Evolutionary conservation across 2,888 invertebrate genomes (phyloP).

Genomic region (Drosophila pegasa): DNA sequence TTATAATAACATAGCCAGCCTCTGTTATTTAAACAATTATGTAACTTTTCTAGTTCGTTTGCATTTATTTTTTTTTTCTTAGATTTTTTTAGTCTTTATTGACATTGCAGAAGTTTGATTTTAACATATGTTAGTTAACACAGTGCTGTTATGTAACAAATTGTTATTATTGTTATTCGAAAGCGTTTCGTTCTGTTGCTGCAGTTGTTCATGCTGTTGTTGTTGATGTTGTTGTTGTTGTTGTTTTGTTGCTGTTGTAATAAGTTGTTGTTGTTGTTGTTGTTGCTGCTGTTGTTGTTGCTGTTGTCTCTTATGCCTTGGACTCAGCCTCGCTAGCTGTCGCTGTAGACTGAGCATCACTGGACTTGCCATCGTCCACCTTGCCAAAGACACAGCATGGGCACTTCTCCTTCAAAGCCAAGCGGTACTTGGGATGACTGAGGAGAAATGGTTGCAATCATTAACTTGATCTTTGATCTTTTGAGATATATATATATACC

Average conservation of each 20-base stretch:
- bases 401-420: conserved; percentile 87
- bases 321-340: conserved; percentile 83
- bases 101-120: conserved; percentile 78
- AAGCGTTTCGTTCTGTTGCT: conserved; percentile 82
- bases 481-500: conserved; percentile 85
- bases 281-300: conserved; percentile 49
- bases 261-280: conserved; percentile 41
- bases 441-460: too few relatives aligned
- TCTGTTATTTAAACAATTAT: conserved; percentile 19
- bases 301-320: conserved; percentile 78
- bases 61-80: conserved; percentile 72
- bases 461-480: too few relatives aligned
- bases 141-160: conserved; percentile 67
- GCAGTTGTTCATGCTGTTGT: conserved; percentile 79
- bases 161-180: conserved; percentile 72
- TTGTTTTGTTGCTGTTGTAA: conserved; percentile 61
- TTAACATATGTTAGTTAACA: conserved; percentile 57
- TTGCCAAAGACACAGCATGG: conserved; percentile 86
- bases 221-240: conserved; percentile 59
- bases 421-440: conserved; percentile 88
- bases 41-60: conserved; percentile 80
- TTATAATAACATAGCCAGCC: background rate
- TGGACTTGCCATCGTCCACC: conserved; percentile 82
- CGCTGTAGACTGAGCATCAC: conserved; percentile 83
- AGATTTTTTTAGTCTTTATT: conserved; percentile 75